Conservation (phyloP, 2,113 vertebrate species). For the Peromyscus polionotus region DNA sequence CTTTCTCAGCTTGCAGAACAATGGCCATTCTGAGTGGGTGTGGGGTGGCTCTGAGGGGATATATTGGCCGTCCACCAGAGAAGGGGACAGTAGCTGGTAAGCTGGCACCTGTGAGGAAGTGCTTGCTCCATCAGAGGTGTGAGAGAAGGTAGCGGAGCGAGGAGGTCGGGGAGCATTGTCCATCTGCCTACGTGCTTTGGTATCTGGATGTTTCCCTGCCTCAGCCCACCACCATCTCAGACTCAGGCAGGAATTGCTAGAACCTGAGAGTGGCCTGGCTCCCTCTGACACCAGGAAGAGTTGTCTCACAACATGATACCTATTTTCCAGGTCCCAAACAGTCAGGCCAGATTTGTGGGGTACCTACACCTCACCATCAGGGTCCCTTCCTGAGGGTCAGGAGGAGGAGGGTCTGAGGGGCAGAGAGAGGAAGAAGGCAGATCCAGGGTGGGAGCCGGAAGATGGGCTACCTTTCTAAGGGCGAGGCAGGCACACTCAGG, state of each 20-base stretch:
- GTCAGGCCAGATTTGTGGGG: background rate
- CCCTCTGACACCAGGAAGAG: background rate
- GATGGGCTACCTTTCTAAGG: background rate
- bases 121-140: background rate
- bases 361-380: background rate
- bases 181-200: background rate
- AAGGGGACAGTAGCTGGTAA: background rate
- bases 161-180: background rate
- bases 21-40: slow-evolving; percentile 71
- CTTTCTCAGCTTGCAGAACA: slow-evolving; percentile 75
- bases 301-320: background rate
- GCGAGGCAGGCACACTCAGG: background rate
- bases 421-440: background rate
- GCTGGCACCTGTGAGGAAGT: background rate
- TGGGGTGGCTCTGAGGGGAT: background rate
- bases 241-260: background rate
- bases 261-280: background rate
- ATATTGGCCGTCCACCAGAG: background rate
- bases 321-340: background rate
- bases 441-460: background rate
- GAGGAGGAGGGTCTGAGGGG: background rate
- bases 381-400: background rate
- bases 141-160: background rate
- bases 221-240: background rate
- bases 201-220: background rate